These are phyloP conservation scores for Megamerina dolium DNA, from an alignment of 2,888 invertebrate species.

Conservation along the genomic window DNA sequence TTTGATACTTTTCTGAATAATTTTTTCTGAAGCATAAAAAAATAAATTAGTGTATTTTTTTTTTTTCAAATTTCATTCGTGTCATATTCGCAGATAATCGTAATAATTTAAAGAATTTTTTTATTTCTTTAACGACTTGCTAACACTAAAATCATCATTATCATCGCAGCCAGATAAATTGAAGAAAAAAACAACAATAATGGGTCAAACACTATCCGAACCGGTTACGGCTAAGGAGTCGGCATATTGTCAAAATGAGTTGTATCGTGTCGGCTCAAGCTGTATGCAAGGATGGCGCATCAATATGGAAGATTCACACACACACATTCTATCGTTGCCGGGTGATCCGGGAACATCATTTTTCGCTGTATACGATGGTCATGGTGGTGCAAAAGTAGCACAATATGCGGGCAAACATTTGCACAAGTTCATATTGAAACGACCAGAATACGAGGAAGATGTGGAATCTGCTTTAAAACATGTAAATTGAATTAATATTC, in stretches of 20 bases:
- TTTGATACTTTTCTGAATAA: no score
- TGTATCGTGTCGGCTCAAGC: constrained; percentile 77
- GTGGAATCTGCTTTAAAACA: constrained; percentile 79
- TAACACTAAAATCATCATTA: no score
- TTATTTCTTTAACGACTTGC: no score
- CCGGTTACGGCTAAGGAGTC: constrained; percentile 89
- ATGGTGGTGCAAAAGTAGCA: constrained; percentile 78
- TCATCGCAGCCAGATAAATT: no score
- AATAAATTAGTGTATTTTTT: no score
- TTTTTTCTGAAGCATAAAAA: no score
- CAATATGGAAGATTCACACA: constrained; percentile 99
- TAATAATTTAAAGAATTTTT: no score
- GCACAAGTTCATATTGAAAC: constrained; percentile 82
- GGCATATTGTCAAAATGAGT: constrained; percentile 68
- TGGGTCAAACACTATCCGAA: constrained; percentile 97
- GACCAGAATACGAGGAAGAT: constrained; percentile 75
- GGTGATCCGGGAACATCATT: constrained; percentile 91
- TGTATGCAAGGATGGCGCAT: constrained; percentile 99
- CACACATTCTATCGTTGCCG: constrained; percentile 85
- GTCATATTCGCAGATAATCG: no score
- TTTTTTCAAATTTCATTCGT: no score
- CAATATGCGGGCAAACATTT: constrained; percentile 93
- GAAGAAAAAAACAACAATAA: constrained; percentile 50
- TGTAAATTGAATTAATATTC: constrained; percentile 49
- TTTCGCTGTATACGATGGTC: constrained; percentile 85